These are phyloP conservation scores for Altica lythri DNA, from an alignment of 2,888 invertebrate genomes.

Conservation along the genomic window DNA sequence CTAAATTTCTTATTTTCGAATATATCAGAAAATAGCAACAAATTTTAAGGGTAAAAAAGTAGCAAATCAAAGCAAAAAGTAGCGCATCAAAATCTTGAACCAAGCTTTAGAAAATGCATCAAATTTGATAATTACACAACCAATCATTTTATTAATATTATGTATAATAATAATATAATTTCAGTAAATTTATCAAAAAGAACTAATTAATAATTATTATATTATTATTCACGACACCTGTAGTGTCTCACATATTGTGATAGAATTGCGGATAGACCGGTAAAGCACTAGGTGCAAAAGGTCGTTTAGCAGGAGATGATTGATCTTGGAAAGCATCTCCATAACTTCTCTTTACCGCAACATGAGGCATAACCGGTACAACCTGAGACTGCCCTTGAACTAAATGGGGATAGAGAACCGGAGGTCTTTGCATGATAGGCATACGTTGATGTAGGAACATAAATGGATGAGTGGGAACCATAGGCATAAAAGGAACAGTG, in stretches of 20 bases:
- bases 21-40: no score
- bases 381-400: constrained; percentile 43
- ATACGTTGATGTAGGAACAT: constrained; percentile 44
- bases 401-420: constrained; percentile 43
- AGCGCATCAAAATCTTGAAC: no score
- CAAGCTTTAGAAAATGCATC: no score
- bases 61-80: no score
- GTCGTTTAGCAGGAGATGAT: constrained; percentile 52
- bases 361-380: constrained; percentile 49
- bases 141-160: no score
- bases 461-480: constrained; percentile 50
- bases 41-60: no score
- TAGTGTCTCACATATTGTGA: constrained; percentile 52
- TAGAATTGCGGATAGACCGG: constrained; percentile 55
- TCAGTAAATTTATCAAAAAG: no score
- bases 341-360: constrained; percentile 55
- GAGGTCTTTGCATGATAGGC: constrained; percentile 41
- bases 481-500: constrained; percentile 50
- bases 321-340: constrained; percentile 55
- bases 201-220: no score
- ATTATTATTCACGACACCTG: no score
- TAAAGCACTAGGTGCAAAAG: constrained; percentile 46
- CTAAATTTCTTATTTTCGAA: no score
- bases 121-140: no score
- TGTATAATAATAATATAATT: no score